Conservation (phyloP, 2,797 vertebrate species). For the Lycodopsis pacificus region DNA sequence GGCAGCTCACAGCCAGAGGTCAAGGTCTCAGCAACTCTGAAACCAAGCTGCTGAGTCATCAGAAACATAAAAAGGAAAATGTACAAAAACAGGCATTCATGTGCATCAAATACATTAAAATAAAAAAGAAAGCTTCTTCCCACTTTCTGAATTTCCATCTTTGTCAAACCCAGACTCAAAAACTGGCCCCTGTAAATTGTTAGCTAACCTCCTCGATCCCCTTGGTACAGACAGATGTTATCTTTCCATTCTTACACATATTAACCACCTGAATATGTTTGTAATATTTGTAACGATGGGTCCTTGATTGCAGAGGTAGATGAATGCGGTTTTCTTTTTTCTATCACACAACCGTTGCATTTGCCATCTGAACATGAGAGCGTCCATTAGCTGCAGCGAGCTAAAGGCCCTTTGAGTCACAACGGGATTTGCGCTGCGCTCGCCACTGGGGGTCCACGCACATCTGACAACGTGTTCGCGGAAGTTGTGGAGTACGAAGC, state of each 20-base stretch:
- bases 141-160: slow-evolving; percentile 9
- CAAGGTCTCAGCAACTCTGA: slow-evolving; percentile 26
- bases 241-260: background rate
- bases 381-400: background rate
- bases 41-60: slow-evolving; percentile 27
- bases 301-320: background rate
- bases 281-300: background rate
- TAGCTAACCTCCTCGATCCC: background rate
- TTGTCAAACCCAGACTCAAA: background rate
- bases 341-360: rapidly evolving
- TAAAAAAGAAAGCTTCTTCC: slow-evolving; percentile 11
- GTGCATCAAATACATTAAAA: slow-evolving; percentile 24
- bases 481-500: background rate
- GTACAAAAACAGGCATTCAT: slow-evolving; percentile 34
- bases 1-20: slow-evolving; percentile 49
- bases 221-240: background rate
- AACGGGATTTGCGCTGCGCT: background rate
- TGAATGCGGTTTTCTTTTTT: slow-evolving; percentile 1
- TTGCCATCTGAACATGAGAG: background rate
- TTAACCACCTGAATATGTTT: background rate
- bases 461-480: background rate
- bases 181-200: background rate
- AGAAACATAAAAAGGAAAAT: slow-evolving; percentile 19
- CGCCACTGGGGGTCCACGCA: background rate
- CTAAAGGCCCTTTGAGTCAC: background rate